Conservation (phyloP, 2,797 vertebrate species). For the Oreortyx pictus region DNA sequence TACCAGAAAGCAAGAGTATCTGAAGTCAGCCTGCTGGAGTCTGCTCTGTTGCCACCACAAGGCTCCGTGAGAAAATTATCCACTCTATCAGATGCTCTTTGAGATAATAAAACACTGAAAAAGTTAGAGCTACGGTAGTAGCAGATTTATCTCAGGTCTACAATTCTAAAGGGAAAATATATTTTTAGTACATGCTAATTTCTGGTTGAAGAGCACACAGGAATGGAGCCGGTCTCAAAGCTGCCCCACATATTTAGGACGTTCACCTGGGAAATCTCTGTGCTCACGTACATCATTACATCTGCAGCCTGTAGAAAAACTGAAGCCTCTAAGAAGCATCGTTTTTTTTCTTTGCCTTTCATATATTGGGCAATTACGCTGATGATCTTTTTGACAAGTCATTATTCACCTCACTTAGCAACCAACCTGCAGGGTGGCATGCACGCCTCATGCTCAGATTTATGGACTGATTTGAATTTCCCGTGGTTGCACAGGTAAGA, state of each 20-base stretch:
- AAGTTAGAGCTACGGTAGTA: conserved; percentile 48
- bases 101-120: conserved; percentile 50
- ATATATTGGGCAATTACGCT: conserved; percentile 55
- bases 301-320: conserved; percentile 36
- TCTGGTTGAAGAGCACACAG: conserved; percentile 74
- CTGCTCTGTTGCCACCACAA: conserved; percentile 46
- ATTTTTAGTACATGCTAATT: conserved; percentile 81
- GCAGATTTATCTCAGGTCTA: conserved; percentile 70
- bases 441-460: neutral
- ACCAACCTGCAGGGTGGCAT: neutral
- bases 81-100: conserved; percentile 60
- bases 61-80: conserved; percentile 50
- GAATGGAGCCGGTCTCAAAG: conserved; percentile 58
- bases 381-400: conserved; percentile 58
- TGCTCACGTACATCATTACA: conserved; percentile 72
- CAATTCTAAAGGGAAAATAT: conserved; percentile 66
- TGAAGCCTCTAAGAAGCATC: conserved; percentile 7
- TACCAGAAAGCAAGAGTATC: conserved; percentile 59
- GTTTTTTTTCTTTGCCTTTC: conserved; percentile 36
- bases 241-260: conserved; percentile 74
- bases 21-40: conserved; percentile 60
- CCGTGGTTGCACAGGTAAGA: neutral
- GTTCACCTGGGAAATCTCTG: conserved; percentile 76
- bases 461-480: neutral
- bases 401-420: conserved; percentile 39